Base-by-base conservation (phyloP, 2,113 vertebrate species). In the Cranoglanis bouderius region DNA sequence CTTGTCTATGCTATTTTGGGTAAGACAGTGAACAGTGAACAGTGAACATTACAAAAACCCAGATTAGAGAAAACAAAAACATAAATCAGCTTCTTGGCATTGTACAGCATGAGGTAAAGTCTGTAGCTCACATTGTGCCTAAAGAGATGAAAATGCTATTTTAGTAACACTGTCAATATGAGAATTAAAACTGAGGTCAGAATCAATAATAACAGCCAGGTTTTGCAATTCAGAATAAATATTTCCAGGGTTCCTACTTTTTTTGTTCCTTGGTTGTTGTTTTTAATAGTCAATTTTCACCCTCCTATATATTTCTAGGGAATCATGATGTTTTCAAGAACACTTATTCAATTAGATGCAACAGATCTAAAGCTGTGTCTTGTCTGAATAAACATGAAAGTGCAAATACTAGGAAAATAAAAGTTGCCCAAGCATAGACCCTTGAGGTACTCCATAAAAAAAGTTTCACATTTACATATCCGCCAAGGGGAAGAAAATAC, bases 51-150 rank as follows among this genome's bases (percentile, higher is more conserved):
- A 61, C 82, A 84, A 63, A 63, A 49, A 38, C 40, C 26, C 83
- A 84, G 26, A 84, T 84, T 26, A 29, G 12, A 84, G 61, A 84
- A 84, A 65, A 84, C 46, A 55, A 55, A 81, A 81, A 55, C 78
- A 82, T 84, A 84, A n/a, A 65, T 67, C 82, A 84, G 10, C 81
- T 21, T 84, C 61, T 65, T 63, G 61, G 83, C 83, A 84, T 67
- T 67, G 26, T 84, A 61, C 43, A 49, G 59, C 83, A 84, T 84
- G 83, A 84, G 83, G 26, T 84, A 65, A 84, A 26, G 83, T 84
- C 83, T 84, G 38, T 63, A 82, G 80, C 80, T 55, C 80, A 57
- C 80, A 57, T 21, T 38, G n/a, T 57, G 51, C 57, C 80, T 82
- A 57, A 82, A n/a, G 32, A 57, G n/a, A 53, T 6, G 14, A 29